Evolutionary conservation across 2,888 invertebrate genomes (phyloP), one percentile per base, ranked within the genome.

Genomic region (Rhagophthalmus giganteus): DNA sequence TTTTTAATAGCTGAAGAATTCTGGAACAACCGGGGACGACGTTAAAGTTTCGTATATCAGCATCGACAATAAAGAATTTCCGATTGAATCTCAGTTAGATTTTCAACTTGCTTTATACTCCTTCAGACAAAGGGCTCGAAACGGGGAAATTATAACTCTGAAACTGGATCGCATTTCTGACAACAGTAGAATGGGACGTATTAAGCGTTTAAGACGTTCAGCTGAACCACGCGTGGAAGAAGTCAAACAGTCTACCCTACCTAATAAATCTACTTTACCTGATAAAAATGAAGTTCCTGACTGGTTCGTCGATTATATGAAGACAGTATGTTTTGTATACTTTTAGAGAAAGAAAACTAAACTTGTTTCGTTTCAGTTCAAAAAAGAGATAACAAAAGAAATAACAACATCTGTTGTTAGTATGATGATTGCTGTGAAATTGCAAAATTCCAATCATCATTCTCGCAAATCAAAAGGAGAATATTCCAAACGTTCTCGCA

Each of bases 1-100:
- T n/a, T n/a, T n/a, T n/a, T n/a, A n/a, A 13, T 53, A 76, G 76
- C 61, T 74, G 31, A 76, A 76, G 61, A 74, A 75, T 63, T 71
- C 74, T 34, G 76, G 76, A 5, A 69, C 67, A 15, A 59, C 68
- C n/a, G 72, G 67, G 8, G 69, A 70, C 41, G 72, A 75, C 55
- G 68, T 75, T 25, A 69, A 67, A 54, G 72, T 78, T 3, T 73
- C 69, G n/a, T 78, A 75, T 58, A 57, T 75, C 13, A 73, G 74
- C 55, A 66, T 67, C 14, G 73, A 75, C 44, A 70, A 70, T 12
- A 72, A 71, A 53, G 74, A 74, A 56, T 69, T 74, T 47, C 69
- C 73, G 4, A 76, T 78, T 37, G 71, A 76, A 42, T 72, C 72
- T 14, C 73, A 76, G 54, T 67, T 67, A 13, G 76, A 76, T 55